Percentiles rank a stretch among this genome's conserved stretches.
Conservation (phyloP, 2,888 invertebrate genomes). For the Patella depressa region DNA sequence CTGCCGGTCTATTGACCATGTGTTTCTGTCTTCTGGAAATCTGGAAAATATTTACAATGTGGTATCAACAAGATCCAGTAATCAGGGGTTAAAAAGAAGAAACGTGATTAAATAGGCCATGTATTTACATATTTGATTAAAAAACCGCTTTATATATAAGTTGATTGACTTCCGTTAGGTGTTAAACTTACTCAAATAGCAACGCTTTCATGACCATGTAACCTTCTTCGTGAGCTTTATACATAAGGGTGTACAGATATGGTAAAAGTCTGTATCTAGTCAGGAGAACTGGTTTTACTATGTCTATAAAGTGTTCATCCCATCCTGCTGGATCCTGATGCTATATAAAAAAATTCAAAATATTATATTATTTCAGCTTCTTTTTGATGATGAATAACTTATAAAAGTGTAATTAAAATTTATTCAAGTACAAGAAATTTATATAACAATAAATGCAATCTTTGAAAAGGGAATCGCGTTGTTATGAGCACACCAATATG, state of each 20-base stretch:
- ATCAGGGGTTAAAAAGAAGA: not conserved
- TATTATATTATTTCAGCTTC: not conserved
- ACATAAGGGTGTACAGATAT: constrained; percentile 72
- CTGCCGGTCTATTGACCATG: constrained; percentile 50
- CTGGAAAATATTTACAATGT: constrained; percentile 21
- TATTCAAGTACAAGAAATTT: not conserved
- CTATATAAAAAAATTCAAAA: constrained; percentile 38
- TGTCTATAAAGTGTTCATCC: constrained; percentile 45
- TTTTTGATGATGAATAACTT: not conserved
- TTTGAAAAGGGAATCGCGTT: too few species aligned
- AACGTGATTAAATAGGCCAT: not conserved
- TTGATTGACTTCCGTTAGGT: not conserved
- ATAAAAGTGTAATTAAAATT: not conserved
- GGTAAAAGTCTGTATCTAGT: constrained; percentile 71
- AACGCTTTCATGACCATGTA: constrained; percentile 69
- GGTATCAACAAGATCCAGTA: too few species aligned
- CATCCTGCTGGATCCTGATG: constrained; percentile 65
- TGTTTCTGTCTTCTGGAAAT: constrained; percentile 45
- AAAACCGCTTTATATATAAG: not conserved
- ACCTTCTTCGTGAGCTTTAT: constrained; percentile 65
- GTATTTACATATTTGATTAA: not conserved
- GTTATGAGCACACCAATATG: too few species aligned
- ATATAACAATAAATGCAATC: not conserved
- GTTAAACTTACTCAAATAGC: constrained; percentile 65
- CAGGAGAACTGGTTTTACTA: constrained; percentile 49